Evolutionary conservation across 2,888 invertebrate genomes (phyloP), one percentile per base, ranked within the genome.

Genomic region (Perithous albicinctus): DNA sequence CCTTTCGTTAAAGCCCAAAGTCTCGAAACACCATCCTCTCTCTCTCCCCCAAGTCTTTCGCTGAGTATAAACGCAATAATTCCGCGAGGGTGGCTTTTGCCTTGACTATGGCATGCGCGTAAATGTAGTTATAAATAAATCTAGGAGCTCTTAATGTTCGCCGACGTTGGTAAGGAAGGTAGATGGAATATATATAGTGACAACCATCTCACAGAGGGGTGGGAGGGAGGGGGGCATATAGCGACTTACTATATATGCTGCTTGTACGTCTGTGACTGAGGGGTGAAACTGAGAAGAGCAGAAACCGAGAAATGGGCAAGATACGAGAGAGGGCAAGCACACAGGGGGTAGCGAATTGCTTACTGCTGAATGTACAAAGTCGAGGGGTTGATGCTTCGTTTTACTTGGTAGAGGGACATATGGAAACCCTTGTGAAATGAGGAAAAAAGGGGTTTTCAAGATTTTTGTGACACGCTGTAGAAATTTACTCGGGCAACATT

Each of bases 81-180:
- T 89, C 86, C 84, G 86, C 87, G 88, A 89, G 88, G 87, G 88
- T 81, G 85, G n/a, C n/a, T n/a, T n/a, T n/a, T n/a, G n/a, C n/a
- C n/a, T n/a, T n/a, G n/a, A n/a, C n/a, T 85, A 86, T 88, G 90
- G 92, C 87, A 91, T 91, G 90, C 91, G 90, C 91, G 92, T 92
- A 92, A 92, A 92, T 92, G 92, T 92, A 92, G 92, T 92, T 92
- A 92, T 92, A 92, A 92, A 92, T 92, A 92, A 92, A 92, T 92
- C 92, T 91, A 92, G 91, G 87, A 91, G 92, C 92, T 92, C 92
- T 92, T 92, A 92, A 92, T 91, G 91, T 89, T 90, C 86, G 89
- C 72, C 78, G 75, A 82, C 75, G 75, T 61, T 61, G 75, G 66
- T 59, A 51, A n/a, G 70, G 69, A 63, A 54, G 69, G 74, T 66